These are phyloP conservation scores for Apamea crenata DNA, from an alignment of 2,888 invertebrate genomes.

Conservation along the genomic window DNA sequence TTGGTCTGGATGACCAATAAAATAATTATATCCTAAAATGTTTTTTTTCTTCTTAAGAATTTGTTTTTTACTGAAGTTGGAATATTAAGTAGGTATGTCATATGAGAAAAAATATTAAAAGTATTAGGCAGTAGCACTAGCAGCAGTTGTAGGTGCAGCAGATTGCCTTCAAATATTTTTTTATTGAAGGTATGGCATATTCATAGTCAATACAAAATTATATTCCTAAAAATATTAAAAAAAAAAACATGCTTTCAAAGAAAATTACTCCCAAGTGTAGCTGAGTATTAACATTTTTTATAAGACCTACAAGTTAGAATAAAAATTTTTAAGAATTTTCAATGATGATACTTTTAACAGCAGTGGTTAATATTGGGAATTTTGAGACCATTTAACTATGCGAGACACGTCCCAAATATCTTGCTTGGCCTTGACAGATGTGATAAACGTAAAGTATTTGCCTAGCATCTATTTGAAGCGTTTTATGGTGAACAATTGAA, in stretches of 20 bases:
- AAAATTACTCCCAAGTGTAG: neutral
- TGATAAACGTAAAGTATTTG: constrained; percentile 29
- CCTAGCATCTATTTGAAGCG: constrained; percentile 39
- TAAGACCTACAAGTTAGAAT: neutral
- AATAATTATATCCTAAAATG: too few species aligned
- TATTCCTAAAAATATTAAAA: too few species aligned
- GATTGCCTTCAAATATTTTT: too few species aligned
- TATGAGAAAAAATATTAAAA: too few species aligned
- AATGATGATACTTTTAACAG: neutral
- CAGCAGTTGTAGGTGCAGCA: too few species aligned
- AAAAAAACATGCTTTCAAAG: neutral
- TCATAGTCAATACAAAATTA: too few species aligned
- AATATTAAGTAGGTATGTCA: too few species aligned
- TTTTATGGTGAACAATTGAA: constrained; percentile 17
- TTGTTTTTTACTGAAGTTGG: too few species aligned
- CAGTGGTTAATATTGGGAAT: constrained; percentile 1
- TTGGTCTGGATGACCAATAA: too few species aligned
- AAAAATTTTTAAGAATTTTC: neutral
- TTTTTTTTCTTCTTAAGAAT: too few species aligned
- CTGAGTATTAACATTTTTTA: neutral
- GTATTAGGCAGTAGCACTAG: too few species aligned
- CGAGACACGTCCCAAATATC: constrained; percentile 19
- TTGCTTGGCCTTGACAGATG: constrained; percentile 22
- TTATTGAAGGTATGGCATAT: too few species aligned
- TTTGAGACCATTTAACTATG: neutral